Percentiles rank a stretch among this genome's conserved stretches.
phyloP scores from a whole-genome alignment of 92 coral and sea anemone genomes.

The Epizoanthus fatuus region DNA sequence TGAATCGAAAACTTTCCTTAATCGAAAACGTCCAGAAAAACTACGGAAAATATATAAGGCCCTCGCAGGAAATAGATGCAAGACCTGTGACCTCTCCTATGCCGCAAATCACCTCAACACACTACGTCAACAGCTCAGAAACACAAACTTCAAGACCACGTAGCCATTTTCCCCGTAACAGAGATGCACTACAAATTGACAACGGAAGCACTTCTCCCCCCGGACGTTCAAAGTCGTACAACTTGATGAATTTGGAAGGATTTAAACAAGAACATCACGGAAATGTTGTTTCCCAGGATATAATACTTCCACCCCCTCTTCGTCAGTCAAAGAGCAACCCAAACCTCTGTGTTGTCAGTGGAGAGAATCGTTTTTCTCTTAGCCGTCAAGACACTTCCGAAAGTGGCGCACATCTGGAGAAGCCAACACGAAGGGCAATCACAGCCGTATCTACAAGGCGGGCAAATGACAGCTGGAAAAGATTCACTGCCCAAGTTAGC shows the following conservation, averaged over 20 bases:
- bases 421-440: background rate
- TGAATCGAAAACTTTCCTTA: conserved; percentile 19
- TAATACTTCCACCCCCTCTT: background rate
- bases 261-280: background rate
- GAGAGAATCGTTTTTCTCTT: too few species aligned
- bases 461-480: background rate
- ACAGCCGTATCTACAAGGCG: background rate
- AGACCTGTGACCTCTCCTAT: background rate
- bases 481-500: background rate
- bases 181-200: background rate
- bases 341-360: background rate
- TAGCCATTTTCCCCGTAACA: background rate
- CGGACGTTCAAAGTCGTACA: background rate
- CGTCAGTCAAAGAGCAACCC: conserved; percentile 34
- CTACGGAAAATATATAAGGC: conserved; percentile 27
- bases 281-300: background rate
- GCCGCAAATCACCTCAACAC: background rate
- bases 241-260: background rate
- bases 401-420: background rate
- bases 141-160: background rate
- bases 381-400: too few species aligned
- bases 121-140: background rate
- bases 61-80: background rate
- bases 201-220: background rate
- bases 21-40: conserved; percentile 34